A percentile compares a stretch with the other conserved stretches of the same genome.
These are phyloP conservation scores for Clepsis dumicolana DNA, from an alignment of 2,888 invertebrate genomes.

Conservation along the genomic window DNA sequence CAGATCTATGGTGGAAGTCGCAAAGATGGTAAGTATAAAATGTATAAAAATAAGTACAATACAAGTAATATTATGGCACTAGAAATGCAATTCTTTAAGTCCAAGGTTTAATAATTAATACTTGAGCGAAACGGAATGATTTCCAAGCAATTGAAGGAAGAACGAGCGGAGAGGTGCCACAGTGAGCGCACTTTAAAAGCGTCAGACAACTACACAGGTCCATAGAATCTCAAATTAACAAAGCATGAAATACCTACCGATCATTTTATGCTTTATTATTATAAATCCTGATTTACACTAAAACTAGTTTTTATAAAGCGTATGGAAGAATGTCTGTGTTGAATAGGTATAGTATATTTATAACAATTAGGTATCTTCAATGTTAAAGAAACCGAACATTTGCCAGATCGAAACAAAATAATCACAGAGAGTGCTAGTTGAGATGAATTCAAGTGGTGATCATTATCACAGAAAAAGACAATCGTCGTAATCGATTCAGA, in stretches of 20 bases:
- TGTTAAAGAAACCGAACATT: not conserved
- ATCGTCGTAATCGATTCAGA: constrained; percentile 20
- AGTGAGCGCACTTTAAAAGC: not conserved
- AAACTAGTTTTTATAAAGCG: not conserved
- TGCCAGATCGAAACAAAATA: constrained; percentile 2
- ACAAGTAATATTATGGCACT: constrained; percentile 72
- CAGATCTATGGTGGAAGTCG: constrained; percentile 20
- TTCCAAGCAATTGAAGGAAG: constrained; percentile 28
- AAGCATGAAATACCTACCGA: not conserved
- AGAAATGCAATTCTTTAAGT: constrained; percentile 51
- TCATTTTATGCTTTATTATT: no score
- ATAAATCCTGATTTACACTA: not conserved
- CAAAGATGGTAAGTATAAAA: constrained; percentile 31
- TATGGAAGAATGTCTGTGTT: not conserved
- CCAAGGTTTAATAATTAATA: constrained; percentile 11
- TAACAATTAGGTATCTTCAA: not conserved
- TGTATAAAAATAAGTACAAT: constrained; percentile 62
- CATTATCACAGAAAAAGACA: constrained; percentile 37
- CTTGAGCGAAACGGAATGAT: constrained; percentile 34
- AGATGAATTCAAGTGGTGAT: constrained; percentile 30
- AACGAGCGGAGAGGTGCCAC: not conserved
- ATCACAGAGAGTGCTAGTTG: constrained; percentile 66
- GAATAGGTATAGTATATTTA: not conserved
- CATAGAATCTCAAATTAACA: not conserved
- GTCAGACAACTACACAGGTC: not conserved